Base-by-base conservation (phyloP, 1,140 invertebrate species). In the Zaprionus nigranus region DNA sequence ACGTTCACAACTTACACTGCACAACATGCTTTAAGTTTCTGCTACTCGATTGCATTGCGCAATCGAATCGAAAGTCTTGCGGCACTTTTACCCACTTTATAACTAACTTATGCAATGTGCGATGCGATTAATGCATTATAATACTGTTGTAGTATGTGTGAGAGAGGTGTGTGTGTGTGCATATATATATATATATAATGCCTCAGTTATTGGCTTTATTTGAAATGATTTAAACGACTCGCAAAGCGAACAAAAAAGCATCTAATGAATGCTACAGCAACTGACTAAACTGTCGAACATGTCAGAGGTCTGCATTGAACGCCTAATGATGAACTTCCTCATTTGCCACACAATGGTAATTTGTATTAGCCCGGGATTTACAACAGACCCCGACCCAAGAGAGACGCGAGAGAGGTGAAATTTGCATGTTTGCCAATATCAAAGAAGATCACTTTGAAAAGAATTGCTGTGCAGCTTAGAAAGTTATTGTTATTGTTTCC, bases 301-400 rank as follows among this genome's bases (percentile, higher is more conserved):
- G 53, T 59, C 46, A 38, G 49, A 13, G 72, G 40, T 76, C 62
- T 75, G 82, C 78, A 85, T 84, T 85, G 75, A 78, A 68, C 69
- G 49, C 43, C 74, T 87, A 87, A 90, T 88, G 85, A 79, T 81
- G 79, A 81, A 86, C 81, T 88, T 90, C 84, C 84, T 88, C 74
- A 88, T 87, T 88, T 88, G n/a, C n/a, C n/a, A n/a, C n/a, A 46
- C 40, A 36, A 2, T n/a, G 26, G 58, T 30, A 62, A 74, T 64
- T 71, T 71, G 72, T 75, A 64, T 75, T 70, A 70, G 53, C 6
- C 17, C 30, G 56, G 54, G 56, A 75, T 59, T 71, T 53, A 70
- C 58, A 49, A 34, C 22, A 67, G 65, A n/a, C 34, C 40, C 38
- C 22, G 77, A 68, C 58, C 51, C 54, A 9, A 43, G n/a, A 43